phyloP scores from a whole-genome alignment of 2,797 vertebrate genomes.

The Nannoperca obscura region DNA sequence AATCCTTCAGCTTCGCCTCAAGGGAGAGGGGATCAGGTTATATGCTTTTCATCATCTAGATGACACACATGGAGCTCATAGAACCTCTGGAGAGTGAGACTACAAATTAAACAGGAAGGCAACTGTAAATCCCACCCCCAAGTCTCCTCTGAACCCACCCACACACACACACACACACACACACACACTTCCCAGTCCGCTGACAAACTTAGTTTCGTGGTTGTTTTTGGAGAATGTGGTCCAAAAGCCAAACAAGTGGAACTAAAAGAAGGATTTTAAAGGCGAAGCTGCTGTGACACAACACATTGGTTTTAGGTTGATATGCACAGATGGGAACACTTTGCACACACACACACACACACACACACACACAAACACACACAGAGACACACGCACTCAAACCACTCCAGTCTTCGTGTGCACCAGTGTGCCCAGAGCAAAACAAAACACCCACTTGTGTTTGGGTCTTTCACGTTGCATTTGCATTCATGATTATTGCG shows the following conservation, averaged over 20 bases:
- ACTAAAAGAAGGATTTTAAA: conserved; percentile 65
- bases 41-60: conserved; percentile 69
- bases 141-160: conserved; percentile 25
- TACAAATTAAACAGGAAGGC: conserved; percentile 74
- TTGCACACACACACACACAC: conserved; percentile 8
- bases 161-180: conserved; percentile 17
- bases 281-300: conserved; percentile 58
- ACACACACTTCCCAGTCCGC: conserved; percentile 31
- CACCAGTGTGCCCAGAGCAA: conserved; percentile 20
- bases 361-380: conserved; percentile 19
- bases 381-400: conserved; percentile 26
- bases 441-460: conserved; percentile 56
- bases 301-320: conserved; percentile 65
- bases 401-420: conserved; percentile 27
- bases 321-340: conserved; percentile 66
- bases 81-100: conserved; percentile 49
- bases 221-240: conserved; percentile 44
- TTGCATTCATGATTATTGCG: conserved; percentile 37
- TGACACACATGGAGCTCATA: conserved; percentile 61
- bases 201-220: conserved; percentile 52
- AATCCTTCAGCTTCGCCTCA: conserved; percentile 57
- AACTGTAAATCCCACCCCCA: conserved; percentile 57
- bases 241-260: conserved; percentile 66
- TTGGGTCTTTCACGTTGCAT: conserved; percentile 46
- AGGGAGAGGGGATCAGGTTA: conserved; percentile 64